Conservation (phyloP, 2,888 invertebrate species). For the Meteorus cinctellus region DNA sequence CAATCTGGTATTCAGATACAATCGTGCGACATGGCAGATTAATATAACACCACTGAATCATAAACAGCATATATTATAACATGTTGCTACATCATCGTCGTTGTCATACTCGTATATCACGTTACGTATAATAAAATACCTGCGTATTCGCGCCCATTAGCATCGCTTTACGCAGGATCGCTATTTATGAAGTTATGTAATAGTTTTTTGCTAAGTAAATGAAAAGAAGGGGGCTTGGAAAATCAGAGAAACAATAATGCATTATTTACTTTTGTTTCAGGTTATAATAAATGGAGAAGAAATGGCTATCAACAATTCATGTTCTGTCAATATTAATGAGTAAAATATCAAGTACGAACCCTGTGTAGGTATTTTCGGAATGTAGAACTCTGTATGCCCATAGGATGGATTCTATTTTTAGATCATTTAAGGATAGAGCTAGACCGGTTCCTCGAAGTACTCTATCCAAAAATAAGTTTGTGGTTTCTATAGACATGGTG, state of each 20-base stretch:
- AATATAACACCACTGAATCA: neutral
- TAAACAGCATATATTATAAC: neutral
- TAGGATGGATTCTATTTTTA: neutral
- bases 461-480: neutral
- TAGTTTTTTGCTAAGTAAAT: neutral
- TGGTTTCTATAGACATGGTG: neutral
- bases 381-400: neutral
- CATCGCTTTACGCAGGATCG: slow-evolving; percentile 18
- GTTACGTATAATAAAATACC: slow-evolving; percentile 16
- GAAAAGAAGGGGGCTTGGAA: neutral
- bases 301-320: neutral
- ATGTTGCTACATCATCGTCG: neutral
- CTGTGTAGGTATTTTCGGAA: neutral
- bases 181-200: slow-evolving; percentile 21
- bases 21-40: neutral
- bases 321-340: neutral
- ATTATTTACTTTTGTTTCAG: neutral
- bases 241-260: neutral
- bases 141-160: neutral
- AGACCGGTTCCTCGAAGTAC: neutral
- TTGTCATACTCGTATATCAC: neutral
- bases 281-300: neutral
- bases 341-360: neutral
- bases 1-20: neutral
- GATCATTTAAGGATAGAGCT: slow-evolving; percentile 14